Percentiles rank a stretch among this genome's conserved stretches.
phyloP scores from a whole-genome alignment of 1,140 invertebrate species.

The Pachyrhynchus sulphureomaculatus region DNA sequence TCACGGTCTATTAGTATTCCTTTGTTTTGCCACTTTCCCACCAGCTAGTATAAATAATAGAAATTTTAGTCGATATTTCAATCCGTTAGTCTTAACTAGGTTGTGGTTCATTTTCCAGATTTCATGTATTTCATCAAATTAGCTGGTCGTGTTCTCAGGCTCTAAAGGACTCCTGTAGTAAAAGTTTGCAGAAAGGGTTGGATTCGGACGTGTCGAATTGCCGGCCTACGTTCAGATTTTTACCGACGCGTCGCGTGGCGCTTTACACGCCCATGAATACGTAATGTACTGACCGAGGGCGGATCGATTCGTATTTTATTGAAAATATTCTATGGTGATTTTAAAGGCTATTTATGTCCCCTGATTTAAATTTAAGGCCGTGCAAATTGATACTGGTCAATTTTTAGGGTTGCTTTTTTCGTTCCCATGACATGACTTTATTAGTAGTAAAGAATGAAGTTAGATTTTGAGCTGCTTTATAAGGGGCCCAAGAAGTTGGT shows the following conservation, averaged over 20 bases:
- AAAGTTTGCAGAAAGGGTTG: constrained; percentile 28
- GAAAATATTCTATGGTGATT: constrained; percentile 15
- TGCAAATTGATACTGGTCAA: constrained; percentile 15
- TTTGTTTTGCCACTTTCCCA: too few species aligned
- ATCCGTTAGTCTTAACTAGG: too few species aligned
- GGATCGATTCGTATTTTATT: background rate
- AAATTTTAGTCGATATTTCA: too few species aligned
- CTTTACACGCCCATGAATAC: constrained; percentile 23
- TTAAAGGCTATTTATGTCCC: background rate
- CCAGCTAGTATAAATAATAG: too few species aligned
- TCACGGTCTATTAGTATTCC: too few species aligned
- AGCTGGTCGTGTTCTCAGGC: too few species aligned
- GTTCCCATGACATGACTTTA: constrained; percentile 20
- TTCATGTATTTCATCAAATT: too few species aligned
- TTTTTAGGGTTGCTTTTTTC: background rate
- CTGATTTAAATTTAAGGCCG: constrained; percentile 17
- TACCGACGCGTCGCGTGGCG: constrained; percentile 13
- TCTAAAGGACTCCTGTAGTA: too few species aligned
- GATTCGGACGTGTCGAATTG: constrained; percentile 35
- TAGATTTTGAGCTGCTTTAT: too few species aligned
- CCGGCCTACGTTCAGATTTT: background rate
- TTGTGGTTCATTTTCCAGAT: too few species aligned
- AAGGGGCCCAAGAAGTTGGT: too few species aligned
- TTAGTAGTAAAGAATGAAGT: too few species aligned
- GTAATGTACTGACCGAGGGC: constrained; percentile 13